Evolutionary conservation across 2,113 vertebrate species (phyloP), one percentile per base, ranked within the genome.

Genomic region (Cepphus grylle): DNA sequence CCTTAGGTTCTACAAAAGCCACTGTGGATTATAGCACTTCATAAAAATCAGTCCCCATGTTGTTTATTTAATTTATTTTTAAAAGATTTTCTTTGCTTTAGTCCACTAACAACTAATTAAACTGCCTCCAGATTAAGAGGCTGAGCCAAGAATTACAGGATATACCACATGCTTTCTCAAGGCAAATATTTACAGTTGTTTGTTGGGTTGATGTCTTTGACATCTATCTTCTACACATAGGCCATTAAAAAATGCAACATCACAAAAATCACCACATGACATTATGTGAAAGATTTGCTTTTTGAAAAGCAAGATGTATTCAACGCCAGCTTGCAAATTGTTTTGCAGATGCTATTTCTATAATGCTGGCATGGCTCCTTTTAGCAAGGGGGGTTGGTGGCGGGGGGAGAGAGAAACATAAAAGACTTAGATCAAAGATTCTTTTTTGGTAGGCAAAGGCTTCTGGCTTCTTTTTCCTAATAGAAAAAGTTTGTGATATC

Each of bases 391-490:
- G 94, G 91, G 96, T 3, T 55, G 73, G 43, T 26, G 14, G 38
- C 4, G 52, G 43, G 40, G 70, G 50, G 66, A 22, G n/a, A 53
- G 53, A 83, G 86, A 70, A 90, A 97, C 96, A 97, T 97, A 88
- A 97, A 97, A 97, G 97, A 50, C 93, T 82, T 8, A 97, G 94
- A 97, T 97, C 96, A 97, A 97, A 97, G 95, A 96, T 97, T 86
- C 93, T 86, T 95, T 93, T 97, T 96, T 96, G 94, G 94, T 97
- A 97, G 96, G 97, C 96, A 96, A 96, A 97, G 95, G 96, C 93
- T 97, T 97, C 95, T 97, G 97, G 96, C 97, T 97, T 88, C 94
- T 97, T 97, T 96, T 97, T 97, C 93, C 93, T 97, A 96, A 97
- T 95, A 71, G 97, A 86, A 97, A 97, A 97, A 97, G 96, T 97